A percentile compares a stretch with the other conserved stretches of the same genome.
Conservation (phyloP, 2,888 invertebrate genomes). For the Lithophane ornitopus region DNA sequence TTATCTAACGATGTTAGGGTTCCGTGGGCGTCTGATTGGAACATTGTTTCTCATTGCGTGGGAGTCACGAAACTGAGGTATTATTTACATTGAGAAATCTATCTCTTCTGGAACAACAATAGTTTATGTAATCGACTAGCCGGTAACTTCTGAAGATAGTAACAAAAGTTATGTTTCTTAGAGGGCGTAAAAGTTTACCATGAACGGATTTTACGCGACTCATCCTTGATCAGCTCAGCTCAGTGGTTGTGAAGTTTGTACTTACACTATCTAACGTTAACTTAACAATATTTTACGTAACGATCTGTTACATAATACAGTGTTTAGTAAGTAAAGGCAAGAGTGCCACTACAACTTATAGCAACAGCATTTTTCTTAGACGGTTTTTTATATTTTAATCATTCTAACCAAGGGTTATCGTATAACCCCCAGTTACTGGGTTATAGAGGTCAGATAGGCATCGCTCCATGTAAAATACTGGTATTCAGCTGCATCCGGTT, state of each 20-base stretch:
- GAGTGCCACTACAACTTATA: neutral
- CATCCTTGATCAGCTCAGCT: neutral
- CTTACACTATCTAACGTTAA: too few species aligned
- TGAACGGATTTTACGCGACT: neutral
- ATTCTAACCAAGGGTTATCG: too few species aligned
- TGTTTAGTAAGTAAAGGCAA: neutral
- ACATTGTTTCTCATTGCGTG: constrained; percentile 25
- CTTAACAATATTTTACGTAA: neutral
- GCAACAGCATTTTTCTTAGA: neutral
- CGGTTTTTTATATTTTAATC: too few species aligned
- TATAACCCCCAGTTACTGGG: too few species aligned
- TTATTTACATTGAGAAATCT: constrained; percentile 4
- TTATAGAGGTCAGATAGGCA: too few species aligned
- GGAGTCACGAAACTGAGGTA: neutral
- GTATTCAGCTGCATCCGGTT: too few species aligned
- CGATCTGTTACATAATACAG: neutral
- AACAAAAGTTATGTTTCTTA: neutral
- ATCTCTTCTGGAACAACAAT: neutral
- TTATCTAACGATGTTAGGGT: constrained; percentile 50
- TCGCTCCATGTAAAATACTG: too few species aligned
- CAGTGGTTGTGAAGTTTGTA: neutral
- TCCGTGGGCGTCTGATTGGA: constrained; percentile 26
- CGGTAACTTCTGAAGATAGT: neutral
- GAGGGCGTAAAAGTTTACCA: neutral
- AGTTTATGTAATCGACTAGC: neutral